phyloP scores from a whole-genome alignment of 2,888 invertebrate genomes.

The Tipula lateralis region DNA sequence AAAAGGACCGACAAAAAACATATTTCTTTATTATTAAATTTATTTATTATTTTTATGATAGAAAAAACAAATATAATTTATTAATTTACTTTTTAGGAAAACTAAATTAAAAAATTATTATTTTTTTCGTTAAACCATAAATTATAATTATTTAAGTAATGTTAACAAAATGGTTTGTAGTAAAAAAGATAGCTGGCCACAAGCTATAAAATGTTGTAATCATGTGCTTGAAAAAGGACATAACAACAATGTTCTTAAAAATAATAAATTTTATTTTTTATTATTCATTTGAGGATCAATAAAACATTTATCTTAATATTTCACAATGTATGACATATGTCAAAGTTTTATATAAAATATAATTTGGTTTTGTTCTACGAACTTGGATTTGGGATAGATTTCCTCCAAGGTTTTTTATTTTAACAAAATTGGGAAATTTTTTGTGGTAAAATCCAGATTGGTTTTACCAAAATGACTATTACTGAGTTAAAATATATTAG shows the following conservation, averaged over 20 bases:
- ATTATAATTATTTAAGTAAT: not conserved
- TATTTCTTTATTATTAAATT: constrained; percentile 12
- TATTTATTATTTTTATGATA: not conserved
- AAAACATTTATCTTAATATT: constrained; percentile 16
- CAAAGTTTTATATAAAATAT: not conserved
- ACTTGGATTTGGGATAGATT: not conserved
- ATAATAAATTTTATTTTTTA: not conserved
- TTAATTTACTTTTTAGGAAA: not conserved
- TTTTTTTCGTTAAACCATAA: not conserved
- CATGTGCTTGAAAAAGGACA: no score
- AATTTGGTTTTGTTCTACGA: not conserved
- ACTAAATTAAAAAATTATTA: not conserved
- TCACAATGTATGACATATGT: constrained; percentile 11
- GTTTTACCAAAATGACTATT: no score
- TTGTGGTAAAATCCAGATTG: no score
- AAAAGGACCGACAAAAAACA: constrained; percentile 19
- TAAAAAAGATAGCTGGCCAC: not conserved
- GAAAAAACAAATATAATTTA: not conserved
- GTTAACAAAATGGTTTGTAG: not conserved
- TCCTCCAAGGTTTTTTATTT: no score
- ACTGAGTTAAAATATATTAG: no score
- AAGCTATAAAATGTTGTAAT: not conserved
- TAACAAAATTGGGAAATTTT: no score
- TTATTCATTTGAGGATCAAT: not conserved
- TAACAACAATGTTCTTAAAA: not conserved